Base-by-base conservation (phyloP, 2,113 vertebrate species). In the Oncorhynchus gorbuscha region DNA sequence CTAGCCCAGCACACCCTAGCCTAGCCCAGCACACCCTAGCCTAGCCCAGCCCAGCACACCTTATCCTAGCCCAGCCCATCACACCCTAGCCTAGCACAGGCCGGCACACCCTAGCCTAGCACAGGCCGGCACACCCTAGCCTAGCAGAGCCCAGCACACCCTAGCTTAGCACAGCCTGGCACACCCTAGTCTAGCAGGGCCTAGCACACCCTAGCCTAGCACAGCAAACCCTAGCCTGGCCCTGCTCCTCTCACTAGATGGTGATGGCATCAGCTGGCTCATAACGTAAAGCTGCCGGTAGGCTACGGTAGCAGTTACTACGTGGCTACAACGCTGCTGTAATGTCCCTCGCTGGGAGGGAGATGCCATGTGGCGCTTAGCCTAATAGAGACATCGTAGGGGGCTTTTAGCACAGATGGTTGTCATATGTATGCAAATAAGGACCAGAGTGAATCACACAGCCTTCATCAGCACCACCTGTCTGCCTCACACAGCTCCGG, bases 371-470 rank as follows among this genome's bases (percentile, higher is more conserved):
- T 90, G 90, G 89, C 91, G 79, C 14, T 0, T 87, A 84, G 93
- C 88, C 94, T 96, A 96, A 98, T 97, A 94, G 96, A 99, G 96
- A 97, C 93, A 92, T 96, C 90, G 89, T 87, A 79, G 90, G 87
- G 91, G 86, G 84, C 94, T 94, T 96, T 99, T 97, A 97, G 96
- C 95, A 93, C 97, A 98, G 97, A 99, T 99, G 97, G 96, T 93
- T 96, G 96, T 99, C 96, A 97, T 97, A 97, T 98, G 95, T 97
- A 98, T 99, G 97, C 95, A 98, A 97, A 98, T 98, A 91, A 95
- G 95, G 92, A 95, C 94, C 93, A 95, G 96, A 97, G 94, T 95
- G 95, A 97, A 96, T 95, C 87, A 87, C 86, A 81, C 81, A 90
- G 94, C 94, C 94, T 30, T 94, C 94, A 94, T 93, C 96, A 94